A percentile compares a stretch with the other conserved stretches of the same genome.
Conservation (phyloP, 2,113 vertebrate genomes). For the Emydocephalus ijimae region DNA sequence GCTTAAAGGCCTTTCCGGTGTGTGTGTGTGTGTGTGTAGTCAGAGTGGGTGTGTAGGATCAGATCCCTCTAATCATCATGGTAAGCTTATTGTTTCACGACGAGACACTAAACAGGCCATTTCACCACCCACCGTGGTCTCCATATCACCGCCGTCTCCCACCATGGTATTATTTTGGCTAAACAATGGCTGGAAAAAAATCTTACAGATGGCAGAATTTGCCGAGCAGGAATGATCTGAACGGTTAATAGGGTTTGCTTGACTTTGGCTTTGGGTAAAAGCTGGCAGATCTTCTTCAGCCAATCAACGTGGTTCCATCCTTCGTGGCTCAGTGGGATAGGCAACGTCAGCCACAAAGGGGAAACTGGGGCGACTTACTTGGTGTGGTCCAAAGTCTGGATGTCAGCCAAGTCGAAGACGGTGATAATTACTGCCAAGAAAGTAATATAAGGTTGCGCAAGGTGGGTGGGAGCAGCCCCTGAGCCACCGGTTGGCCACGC, state of each 20-base stretch:
- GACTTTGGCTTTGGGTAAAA: background rate
- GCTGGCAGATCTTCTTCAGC: background rate
- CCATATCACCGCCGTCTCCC: background rate
- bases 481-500: background rate
- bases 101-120: background rate
- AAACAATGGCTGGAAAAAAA: background rate
- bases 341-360: background rate
- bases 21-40: background rate
- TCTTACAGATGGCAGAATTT: background rate
- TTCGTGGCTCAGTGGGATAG: background rate
- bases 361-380: conserved; percentile 67
- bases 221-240: background rate
- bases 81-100: background rate
- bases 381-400: conserved; percentile 81
- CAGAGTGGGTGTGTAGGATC: background rate
- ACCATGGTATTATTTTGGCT: background rate
- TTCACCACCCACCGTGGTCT: background rate
- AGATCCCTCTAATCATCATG: no score
- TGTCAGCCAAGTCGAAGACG: conserved; percentile 74
- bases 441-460: conserved; percentile 19
- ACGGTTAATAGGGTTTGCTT: background rate
- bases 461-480: background rate
- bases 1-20: no score
- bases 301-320: background rate
- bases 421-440: conserved; percentile 73